These are phyloP conservation scores for Epinotia bilunana DNA, from an alignment of 2,888 invertebrate genomes.

Conservation along the genomic window DNA sequence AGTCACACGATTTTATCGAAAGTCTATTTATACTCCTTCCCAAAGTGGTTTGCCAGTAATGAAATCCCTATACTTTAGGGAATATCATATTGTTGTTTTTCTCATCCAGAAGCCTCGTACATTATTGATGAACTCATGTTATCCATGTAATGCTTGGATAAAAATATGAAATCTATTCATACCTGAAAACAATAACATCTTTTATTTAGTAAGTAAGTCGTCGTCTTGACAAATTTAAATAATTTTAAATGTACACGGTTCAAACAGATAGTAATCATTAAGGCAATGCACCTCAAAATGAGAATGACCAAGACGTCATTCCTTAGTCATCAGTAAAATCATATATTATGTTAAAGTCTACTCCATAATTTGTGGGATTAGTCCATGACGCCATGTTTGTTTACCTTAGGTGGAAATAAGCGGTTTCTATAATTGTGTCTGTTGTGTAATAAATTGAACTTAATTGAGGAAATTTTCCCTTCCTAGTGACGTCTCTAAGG, in stretches of 20 bases:
- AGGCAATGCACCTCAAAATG: not conserved
- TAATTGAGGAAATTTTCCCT: conserved; percentile 23
- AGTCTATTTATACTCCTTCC: not conserved
- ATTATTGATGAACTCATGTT: conserved; percentile 29
- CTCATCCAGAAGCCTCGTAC: conserved; percentile 24
- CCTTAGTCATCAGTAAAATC: conserved; percentile 31
- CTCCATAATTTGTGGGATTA: conserved; percentile 28
- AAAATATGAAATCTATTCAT: not conserved
- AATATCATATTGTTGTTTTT: conserved; percentile 23
- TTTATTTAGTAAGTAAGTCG: not conserved
- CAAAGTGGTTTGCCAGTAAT: conserved; percentile 6
- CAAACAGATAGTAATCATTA: no score
- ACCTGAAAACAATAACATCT: not conserved
- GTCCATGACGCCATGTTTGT: conserved; percentile 33
- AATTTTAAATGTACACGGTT: not conserved
- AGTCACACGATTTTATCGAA: not conserved
- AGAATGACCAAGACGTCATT: conserved; percentile 1
- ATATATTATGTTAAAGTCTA: conserved; percentile 7
- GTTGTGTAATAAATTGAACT: conserved; percentile 16
- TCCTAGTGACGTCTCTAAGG: conserved; percentile 5
- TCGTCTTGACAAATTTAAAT: not conserved
- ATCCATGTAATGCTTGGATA: not conserved
- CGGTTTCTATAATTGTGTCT: conserved; percentile 30
- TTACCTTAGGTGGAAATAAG: conserved; percentile 36
- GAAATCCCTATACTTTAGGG: not conserved